Base-by-base conservation (phyloP, 1,140 invertebrate genomes). In the Pseudomyrmex concolor region DNA sequence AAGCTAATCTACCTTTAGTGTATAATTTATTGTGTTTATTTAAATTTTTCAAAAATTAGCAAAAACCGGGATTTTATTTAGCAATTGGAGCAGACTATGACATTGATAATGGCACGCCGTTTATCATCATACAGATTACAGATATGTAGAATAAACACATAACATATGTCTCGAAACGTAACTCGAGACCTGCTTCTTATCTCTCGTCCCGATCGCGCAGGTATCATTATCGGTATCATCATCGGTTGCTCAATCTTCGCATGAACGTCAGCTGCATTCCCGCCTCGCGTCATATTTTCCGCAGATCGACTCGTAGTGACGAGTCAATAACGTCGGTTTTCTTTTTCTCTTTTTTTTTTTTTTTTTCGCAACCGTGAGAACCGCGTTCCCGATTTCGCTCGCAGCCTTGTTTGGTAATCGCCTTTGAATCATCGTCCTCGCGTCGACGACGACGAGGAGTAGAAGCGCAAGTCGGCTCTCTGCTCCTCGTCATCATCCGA, bases 361-460 rank as follows among this genome's bases (percentile, higher is more conserved):
- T 48, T 45, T 70, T 12, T 12, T 12, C 0, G 17, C 54, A 12
- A 13, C 48, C 63, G 80, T 81, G 82, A 86, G 83, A 86, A 81
- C 43, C 43, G 57, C 77, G 45, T 45, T 72, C 34, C 7, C 45
- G 12, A 62, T 80, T 80, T 12, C 17, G 22, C 57, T 68, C 57
- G 34, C 2, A 9, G n/a, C 3, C 78, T 83, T 60, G 48, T 84
- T 88, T 84, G 85, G 15, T 71, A 71, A 82, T 86, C 74, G 22
- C 19, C 54, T 81, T 86, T 83, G 77, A 86, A 83, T 86, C 70
- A 82, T 76, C 71, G 60, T 68, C 19, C 45, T 55, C 43, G 34
- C 34, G 34, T 15, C 51, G 50, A 19, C 25, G 66, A 51, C n/a
- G 57, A 48, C 34, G 34, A 45, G 50, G 45, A 68, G 66, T 12